phyloP scores from a whole-genome alignment of 2,797 vertebrate genomes.

The Octomys mimax region DNA sequence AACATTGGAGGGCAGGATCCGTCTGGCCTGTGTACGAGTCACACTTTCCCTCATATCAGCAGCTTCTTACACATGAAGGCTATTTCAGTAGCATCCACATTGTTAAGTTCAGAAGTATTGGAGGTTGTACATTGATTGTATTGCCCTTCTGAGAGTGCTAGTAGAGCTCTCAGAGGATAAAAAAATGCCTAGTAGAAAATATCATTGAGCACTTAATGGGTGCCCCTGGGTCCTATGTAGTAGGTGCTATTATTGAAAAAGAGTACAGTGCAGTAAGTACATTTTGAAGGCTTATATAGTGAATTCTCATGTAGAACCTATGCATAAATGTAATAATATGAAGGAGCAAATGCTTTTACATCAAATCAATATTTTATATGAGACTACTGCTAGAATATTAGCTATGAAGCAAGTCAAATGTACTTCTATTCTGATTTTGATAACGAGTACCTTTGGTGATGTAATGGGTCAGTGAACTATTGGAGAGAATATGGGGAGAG shows the following conservation, averaged over 20 bases:
- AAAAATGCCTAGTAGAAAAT: slow-evolving; percentile 75
- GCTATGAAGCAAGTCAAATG: slow-evolving; percentile 56
- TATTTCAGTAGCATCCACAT: slow-evolving; percentile 69
- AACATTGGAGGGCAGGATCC: slow-evolving; percentile 20
- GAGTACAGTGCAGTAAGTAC: background rate
- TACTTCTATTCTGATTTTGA: slow-evolving; percentile 59
- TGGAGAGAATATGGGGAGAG: slow-evolving; percentile 56
- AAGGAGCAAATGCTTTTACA: slow-evolving; percentile 64
- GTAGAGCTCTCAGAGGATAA: slow-evolving; percentile 79
- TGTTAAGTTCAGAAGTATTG: slow-evolving; percentile 72
- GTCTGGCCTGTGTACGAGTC: slow-evolving; percentile 57
- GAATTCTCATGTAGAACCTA: slow-evolving; percentile 64
- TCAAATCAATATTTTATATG: slow-evolving; percentile 53
- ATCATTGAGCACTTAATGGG: slow-evolving; percentile 78
- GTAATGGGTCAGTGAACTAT: slow-evolving; percentile 75
- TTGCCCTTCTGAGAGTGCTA: slow-evolving; percentile 77
- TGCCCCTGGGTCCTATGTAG: slow-evolving; percentile 73
- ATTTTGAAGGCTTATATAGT: slow-evolving; percentile 29
- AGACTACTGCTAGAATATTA: slow-evolving; percentile 54
- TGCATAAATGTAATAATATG: slow-evolving; percentile 9
- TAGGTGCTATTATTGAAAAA: slow-evolving; percentile 77
- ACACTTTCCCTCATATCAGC: slow-evolving; percentile 55
- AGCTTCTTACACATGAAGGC: slow-evolving; percentile 69
- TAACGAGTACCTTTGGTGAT: slow-evolving; percentile 55
- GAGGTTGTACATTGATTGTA: slow-evolving; percentile 80